Conservation (phyloP, 1,140 invertebrate species). For the Lethrus apterus region DNA sequence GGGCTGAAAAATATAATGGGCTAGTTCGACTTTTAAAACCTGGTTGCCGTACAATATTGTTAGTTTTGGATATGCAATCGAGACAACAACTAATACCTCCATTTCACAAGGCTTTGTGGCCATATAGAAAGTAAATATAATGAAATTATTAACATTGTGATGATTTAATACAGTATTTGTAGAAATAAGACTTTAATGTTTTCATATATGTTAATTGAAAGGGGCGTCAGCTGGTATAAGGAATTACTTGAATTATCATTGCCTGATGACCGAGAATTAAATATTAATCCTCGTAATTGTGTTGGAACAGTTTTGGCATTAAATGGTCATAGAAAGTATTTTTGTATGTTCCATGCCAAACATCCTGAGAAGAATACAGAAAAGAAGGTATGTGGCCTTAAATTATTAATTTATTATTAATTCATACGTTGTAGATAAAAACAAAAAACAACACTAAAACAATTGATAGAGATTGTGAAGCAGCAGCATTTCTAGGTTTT, state of each 20-base stretch:
- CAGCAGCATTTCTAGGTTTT: constrained; percentile 75
- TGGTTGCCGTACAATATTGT: constrained; percentile 86
- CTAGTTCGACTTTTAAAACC: constrained; percentile 89
- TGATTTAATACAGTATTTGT: background rate
- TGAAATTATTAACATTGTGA: background rate
- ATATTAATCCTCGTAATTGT: constrained; percentile 94
- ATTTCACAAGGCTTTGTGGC: constrained; percentile 91
- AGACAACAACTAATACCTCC: constrained; percentile 78
- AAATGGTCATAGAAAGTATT: constrained; percentile 94
- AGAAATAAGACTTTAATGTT: constrained; percentile 65
- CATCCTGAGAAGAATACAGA: constrained; percentile 56
- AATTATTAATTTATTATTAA: background rate
- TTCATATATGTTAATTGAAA: constrained; percentile 84
- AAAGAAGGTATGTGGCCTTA: constrained; percentile 29
- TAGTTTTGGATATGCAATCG: constrained; percentile 83
- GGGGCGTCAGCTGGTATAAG: constrained; percentile 88
- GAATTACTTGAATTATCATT: constrained; percentile 79
- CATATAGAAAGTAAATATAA: constrained; percentile 76
- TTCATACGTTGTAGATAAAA: background rate
- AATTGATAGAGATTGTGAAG: constrained; percentile 55
- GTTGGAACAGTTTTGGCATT: constrained; percentile 93
- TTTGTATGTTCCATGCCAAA: constrained; percentile 97
- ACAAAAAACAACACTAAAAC: background rate
- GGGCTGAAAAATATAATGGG: constrained; percentile 92
- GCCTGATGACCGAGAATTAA: constrained; percentile 69